Evolutionary conservation across 2,797 vertebrate species (phyloP).

Genomic region (Halcyon chelicuti): DNA sequence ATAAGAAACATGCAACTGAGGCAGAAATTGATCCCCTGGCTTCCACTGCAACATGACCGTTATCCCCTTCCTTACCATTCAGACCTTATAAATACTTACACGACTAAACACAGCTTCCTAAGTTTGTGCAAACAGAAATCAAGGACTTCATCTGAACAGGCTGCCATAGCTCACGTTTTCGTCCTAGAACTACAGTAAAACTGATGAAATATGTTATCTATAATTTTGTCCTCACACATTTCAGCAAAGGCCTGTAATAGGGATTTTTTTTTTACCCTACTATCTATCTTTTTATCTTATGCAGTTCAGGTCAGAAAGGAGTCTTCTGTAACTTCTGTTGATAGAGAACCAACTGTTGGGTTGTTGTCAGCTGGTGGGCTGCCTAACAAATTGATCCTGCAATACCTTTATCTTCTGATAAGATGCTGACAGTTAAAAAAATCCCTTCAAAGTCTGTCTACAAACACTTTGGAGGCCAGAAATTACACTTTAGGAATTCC

Average conservation of each 20-base stretch:
- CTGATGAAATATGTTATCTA: not conserved
- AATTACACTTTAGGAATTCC: not conserved
- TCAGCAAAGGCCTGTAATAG: not conserved
- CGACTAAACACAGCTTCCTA: not conserved
- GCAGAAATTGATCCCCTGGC: not conserved
- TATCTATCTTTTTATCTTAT: not conserved
- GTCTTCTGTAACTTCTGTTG: not conserved
- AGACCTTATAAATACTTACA: not conserved
- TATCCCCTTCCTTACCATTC: not conserved
- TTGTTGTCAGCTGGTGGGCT: not conserved
- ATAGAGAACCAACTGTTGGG: not conserved
- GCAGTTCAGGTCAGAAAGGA: not conserved
- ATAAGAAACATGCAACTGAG: not conserved
- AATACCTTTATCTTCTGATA: not conserved
- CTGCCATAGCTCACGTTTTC: not conserved
- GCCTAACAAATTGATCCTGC: not conserved
- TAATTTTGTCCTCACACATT: not conserved
- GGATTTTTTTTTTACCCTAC: not conserved
- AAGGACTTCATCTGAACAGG: not conserved
- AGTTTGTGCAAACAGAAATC: not conserved
- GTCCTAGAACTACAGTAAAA: not conserved
- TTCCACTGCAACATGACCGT: rapidly evolving
- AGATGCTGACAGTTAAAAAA: not conserved
- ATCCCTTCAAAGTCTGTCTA: not conserved
- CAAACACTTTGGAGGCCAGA: not conserved